Evolutionary conservation across 2,797 vertebrate genomes (phyloP).

Genomic region (Falco biarmicus): DNA sequence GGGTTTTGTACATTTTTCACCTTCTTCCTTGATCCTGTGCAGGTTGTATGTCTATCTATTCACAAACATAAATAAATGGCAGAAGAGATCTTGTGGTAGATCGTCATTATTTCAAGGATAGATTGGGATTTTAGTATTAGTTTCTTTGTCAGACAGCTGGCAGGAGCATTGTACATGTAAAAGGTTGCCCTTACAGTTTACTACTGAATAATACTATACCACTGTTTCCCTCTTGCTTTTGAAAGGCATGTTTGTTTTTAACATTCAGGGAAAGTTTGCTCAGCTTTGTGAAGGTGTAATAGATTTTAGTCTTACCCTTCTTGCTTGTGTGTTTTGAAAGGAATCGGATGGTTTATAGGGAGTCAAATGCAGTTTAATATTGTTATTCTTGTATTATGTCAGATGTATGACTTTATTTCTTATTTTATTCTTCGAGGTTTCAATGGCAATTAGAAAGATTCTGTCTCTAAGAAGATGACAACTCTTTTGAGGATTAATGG

Average conservation of each 20-base stretch:
- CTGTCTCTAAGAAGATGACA: neutral
- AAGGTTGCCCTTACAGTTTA: neutral
- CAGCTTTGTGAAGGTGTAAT: neutral
- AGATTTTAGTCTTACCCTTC: neutral
- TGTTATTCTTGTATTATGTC: neutral
- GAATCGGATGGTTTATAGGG: neutral
- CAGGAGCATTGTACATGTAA: neutral
- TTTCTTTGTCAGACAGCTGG: neutral
- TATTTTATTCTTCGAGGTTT: neutral
- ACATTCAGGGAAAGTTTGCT: neutral
- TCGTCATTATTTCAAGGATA: neutral
- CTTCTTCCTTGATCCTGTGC: neutral
- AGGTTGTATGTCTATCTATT: neutral
- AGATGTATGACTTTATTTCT: neutral
- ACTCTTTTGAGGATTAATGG: neutral
- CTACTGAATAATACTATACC: neutral
- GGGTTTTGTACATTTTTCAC: neutral
- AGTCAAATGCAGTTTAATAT: neutral
- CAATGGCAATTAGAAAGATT: neutral
- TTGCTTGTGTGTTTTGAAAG: neutral
- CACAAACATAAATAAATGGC: neutral
- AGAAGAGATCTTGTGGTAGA: neutral
- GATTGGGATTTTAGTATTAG: neutral
- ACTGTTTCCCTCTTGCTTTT: neutral
- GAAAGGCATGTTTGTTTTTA: neutral